Evolutionary conservation across 2,888 invertebrate species (phyloP).

Genomic region (Noctuana brunneofusca): DNA sequence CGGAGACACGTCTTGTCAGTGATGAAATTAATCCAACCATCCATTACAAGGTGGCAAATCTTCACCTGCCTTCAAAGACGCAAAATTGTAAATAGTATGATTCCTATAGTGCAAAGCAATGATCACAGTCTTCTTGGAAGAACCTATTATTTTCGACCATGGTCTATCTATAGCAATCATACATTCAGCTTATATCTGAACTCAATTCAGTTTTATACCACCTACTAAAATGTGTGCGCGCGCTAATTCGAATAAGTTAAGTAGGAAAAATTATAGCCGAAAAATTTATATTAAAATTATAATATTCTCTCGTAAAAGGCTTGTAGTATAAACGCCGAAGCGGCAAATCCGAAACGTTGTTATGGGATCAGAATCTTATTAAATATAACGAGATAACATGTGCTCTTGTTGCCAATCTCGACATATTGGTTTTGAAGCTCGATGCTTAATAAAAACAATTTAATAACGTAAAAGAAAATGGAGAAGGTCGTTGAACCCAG

Average conservation of each 20-base stretch:
- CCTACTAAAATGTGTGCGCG: background rate
- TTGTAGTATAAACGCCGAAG: slow-evolving; percentile 57
- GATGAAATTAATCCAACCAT: too few relatives aligned
- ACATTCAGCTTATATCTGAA: too few relatives aligned
- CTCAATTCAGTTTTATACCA: too few relatives aligned
- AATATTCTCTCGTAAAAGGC: slow-evolving; percentile 48
- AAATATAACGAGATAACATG: slow-evolving; percentile 50
- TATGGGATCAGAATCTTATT: slow-evolving; percentile 70
- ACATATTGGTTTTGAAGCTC: slow-evolving; percentile 32
- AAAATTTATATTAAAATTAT: slow-evolving; percentile 16
- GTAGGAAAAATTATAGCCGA: background rate
- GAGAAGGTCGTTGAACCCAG: background rate
- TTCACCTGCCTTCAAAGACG: too few relatives aligned
- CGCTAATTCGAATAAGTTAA: background rate
- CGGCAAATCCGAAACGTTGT: slow-evolving; percentile 55
- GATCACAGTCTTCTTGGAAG: too few relatives aligned
- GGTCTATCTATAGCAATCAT: too few relatives aligned
- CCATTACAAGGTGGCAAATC: too few relatives aligned
- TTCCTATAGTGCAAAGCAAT: too few relatives aligned
- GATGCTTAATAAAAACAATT: slow-evolving; percentile 24
- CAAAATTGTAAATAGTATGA: too few relatives aligned
- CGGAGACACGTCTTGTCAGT: too few relatives aligned
- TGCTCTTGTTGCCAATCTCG: slow-evolving; percentile 31
- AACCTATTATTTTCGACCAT: too few relatives aligned
- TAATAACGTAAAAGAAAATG: slow-evolving; percentile 8